Evolutionary conservation across 2,888 invertebrate species (phyloP), one percentile per base, ranked within the genome.

Genomic region (Cephus spinipes): DNA sequence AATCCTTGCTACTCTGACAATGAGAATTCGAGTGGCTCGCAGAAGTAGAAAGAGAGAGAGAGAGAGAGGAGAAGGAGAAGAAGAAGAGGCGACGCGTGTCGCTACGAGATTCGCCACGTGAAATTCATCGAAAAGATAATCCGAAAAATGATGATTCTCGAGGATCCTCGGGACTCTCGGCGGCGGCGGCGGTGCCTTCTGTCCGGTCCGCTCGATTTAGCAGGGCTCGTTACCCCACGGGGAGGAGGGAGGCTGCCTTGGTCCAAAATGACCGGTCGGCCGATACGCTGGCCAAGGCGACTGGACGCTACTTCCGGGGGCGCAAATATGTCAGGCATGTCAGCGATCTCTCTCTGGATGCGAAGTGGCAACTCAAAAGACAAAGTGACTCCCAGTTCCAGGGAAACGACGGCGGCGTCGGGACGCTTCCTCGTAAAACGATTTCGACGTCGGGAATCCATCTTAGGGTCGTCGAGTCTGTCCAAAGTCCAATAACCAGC

Each of bases 181-280:
- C 84, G 81, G 80, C 84, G 81, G 80, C 81, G 85, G 80, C 84
- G 81, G 83, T 80, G 87, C 87, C 88, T 87, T 89, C 88, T 89
- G 88, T 83, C 87, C 83, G 83, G 78, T 80, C 82, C 84, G 84
- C 83, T 87, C 85, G 85, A 86, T 88, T 88, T 87, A 86, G 84
- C 85, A 79, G 83, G 81, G 78, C 85, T 84, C 84, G 80, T 86
- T 86, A 76, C 84, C 87, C 84, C 83, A 35, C 82, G 76, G 75
- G 55, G 12, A 35, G 82, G 82, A 81, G 76, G 83, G 81, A 77
- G 79, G 79, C 78, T 81, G 80, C 79, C 12, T 30, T n/a, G 30
- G n/a, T 4, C 30, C 30, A 71, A 71, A 71, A n/a, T 3, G 71
- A 32, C 71, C 71, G 30, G 71, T 30, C 40, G 40, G 4, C 40